A percentile compares a stretch with the other conserved stretches of the same genome.
phyloP scores from a whole-genome alignment of 1,140 invertebrate genomes.

The Drosophila truncata region DNA sequence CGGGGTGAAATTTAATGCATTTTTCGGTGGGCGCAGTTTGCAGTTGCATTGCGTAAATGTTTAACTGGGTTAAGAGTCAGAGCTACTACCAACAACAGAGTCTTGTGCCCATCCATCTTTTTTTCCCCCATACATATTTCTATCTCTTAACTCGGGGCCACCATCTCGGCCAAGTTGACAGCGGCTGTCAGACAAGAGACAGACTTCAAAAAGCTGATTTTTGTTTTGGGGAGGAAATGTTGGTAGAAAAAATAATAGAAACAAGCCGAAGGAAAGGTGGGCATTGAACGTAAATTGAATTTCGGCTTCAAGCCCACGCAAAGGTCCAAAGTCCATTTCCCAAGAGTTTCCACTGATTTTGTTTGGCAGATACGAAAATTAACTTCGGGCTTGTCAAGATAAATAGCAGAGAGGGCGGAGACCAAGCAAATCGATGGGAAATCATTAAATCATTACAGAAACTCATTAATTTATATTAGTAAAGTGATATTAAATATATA shows the following conservation, averaged over 20 bases:
- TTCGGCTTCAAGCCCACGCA: conserved; percentile 23
- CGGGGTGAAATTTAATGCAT: conserved; percentile 40
- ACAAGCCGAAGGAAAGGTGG: not conserved
- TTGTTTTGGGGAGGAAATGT: conserved; percentile 2
- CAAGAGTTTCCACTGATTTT: conserved; percentile 14
- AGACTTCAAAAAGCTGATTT: conserved; percentile 28
- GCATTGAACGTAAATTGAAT: conserved; percentile 40
- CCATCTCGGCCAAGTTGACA: conserved; percentile 34
- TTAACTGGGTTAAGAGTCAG: conserved; percentile 34
- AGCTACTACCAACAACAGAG: not conserved
- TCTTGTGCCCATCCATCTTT: conserved; percentile 13
- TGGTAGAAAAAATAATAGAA: conserved; percentile 8
- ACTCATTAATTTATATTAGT: conserved; percentile 6
- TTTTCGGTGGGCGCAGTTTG: conserved; percentile 32
- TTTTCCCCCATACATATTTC: not conserved
- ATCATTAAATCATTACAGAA: conserved; percentile 9
- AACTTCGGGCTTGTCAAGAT: not conserved
- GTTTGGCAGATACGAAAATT: conserved; percentile 11
- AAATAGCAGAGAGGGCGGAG: not conserved
- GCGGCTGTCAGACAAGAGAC: conserved; percentile 28
- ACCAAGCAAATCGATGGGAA: not conserved
- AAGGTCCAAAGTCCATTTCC: conserved; percentile 15
- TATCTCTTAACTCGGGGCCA: conserved; percentile 17
- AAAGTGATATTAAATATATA: not conserved
- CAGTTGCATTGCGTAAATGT: conserved; percentile 52